These are phyloP conservation scores for Natrix natrix DNA, from an alignment of 2,797 vertebrate genomes.

Conservation along the genomic window DNA sequence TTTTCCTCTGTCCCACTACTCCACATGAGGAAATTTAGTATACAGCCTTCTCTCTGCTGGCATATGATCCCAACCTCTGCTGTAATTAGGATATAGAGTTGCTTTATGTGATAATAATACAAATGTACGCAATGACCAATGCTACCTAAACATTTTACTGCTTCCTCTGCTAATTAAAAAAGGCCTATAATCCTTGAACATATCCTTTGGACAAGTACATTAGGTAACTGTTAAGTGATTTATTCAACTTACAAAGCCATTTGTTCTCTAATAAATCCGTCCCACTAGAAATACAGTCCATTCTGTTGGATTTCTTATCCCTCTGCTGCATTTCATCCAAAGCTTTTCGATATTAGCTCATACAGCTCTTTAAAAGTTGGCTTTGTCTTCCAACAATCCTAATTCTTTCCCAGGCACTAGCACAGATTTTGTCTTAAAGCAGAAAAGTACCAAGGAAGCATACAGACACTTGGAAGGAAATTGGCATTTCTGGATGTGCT, in stretches of 20 bases:
- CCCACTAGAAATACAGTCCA: neutral
- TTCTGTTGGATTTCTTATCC: neutral
- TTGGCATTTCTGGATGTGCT: neutral
- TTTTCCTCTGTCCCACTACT: neutral
- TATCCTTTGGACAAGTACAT: slow-evolving; percentile 11
- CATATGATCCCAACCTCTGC: neutral
- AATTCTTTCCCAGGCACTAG: neutral
- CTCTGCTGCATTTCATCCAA: neutral
- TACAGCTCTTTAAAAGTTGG: neutral
- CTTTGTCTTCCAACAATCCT: neutral
- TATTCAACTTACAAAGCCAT: slow-evolving; percentile 22
- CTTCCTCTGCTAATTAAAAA: neutral
- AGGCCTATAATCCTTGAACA: neutral
- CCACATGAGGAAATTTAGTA: neutral
- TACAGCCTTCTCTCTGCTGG: neutral
- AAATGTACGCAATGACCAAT: neutral
- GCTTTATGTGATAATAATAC: neutral
- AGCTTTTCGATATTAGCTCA: neutral
- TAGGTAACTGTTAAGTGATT: slow-evolving; percentile 13
- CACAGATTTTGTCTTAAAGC: neutral
- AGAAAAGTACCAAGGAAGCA: neutral
- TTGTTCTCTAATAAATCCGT: slow-evolving; percentile 4
- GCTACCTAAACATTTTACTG: neutral
- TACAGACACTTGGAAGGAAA: neutral
- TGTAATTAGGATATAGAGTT: neutral